Evolutionary conservation across 2,888 invertebrate genomes (phyloP), one percentile per base, ranked within the genome.

Genomic region (Spialia ferax): DNA sequence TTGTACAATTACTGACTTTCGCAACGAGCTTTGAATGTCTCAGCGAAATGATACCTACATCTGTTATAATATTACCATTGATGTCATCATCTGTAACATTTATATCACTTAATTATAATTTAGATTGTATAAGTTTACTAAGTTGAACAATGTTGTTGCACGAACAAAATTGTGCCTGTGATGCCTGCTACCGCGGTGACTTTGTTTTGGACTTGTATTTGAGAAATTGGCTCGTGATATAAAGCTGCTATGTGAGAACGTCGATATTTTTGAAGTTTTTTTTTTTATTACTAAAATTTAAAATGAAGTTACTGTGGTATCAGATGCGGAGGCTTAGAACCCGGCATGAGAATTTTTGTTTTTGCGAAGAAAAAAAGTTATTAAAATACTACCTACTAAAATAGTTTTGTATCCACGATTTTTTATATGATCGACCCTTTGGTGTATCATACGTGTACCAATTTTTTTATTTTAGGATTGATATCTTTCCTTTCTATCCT

Each of bases 221-320:
- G 11, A 10, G 35, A 38, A 38, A 38, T 38, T n/a, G 38, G 0
- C n/a, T 38, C 1, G 13, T 38, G 38, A 5, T 38, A 3, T 7
- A 38, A 38, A 38, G 10, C 10, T 32, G 10, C 38, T 13, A n/a
- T 38, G 13, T 38, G 38, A 38, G n/a, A 38, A 6, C 4, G 38
- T n/a, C n/a, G 5, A 4, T n/a, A 3, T 35, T 35, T 35, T 35
- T 35, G 11, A 35, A 10, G n/a, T 38, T 38, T 1, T 35, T 38
- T 38, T 38, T 38, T n/a, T n/a, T 38, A n/a, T n/a, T 13, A 35
- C n/a, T n/a, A 38, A 3, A n/a, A 29, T 38, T n/a, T 38, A n/a
- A 38, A 38, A 38, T 38, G 38, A 38, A 38, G 38, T 38, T 38
- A 38, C 38, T 38, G 38, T 2, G 38, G n/a, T 38, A 38, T n/a